Percentiles rank a stretch among this genome's conserved stretches.
Conservation (phyloP, 2,797 vertebrate species). For the Neostethus bicornis region DNA sequence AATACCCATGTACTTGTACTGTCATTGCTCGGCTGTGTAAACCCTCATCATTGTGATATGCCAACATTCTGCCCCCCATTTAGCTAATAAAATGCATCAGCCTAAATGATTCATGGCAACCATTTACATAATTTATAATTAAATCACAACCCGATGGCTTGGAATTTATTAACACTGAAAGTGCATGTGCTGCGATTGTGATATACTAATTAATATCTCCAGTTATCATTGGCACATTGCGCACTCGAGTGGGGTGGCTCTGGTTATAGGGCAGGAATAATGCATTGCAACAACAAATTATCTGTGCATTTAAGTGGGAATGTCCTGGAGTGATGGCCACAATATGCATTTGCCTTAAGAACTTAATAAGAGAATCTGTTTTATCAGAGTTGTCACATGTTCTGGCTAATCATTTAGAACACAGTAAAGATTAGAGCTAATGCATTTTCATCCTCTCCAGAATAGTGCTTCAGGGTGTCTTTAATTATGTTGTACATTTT, state of each 20-base stretch:
- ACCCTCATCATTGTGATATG: conserved; percentile 75
- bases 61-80: conserved; percentile 71
- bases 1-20: conserved; percentile 60
- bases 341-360: conserved; percentile 89
- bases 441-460: conserved; percentile 59
- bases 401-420: conserved; percentile 73
- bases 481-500: conserved; percentile 39
- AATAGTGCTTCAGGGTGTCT: conserved; percentile 48
- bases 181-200: conserved; percentile 82
- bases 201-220: conserved; percentile 89
- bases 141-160: conserved; percentile 86
- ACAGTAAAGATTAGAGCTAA: conserved; percentile 67
- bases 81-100: conserved; percentile 79
- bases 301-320: conserved; percentile 80
- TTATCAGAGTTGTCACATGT: conserved; percentile 77
- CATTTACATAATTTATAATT: conserved; percentile 92
- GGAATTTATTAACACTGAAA: conserved; percentile 92
- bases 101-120: conserved; percentile 87
- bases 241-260: conserved; percentile 80
- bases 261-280: conserved; percentile 81
- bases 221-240: conserved; percentile 85
- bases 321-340: conserved; percentile 83
- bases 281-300: conserved; percentile 84
- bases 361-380: conserved; percentile 71
- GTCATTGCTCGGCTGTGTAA: conserved; percentile 63